Conservation (phyloP, 2,888 invertebrate genomes). For the Neelides folsomi region DNA sequence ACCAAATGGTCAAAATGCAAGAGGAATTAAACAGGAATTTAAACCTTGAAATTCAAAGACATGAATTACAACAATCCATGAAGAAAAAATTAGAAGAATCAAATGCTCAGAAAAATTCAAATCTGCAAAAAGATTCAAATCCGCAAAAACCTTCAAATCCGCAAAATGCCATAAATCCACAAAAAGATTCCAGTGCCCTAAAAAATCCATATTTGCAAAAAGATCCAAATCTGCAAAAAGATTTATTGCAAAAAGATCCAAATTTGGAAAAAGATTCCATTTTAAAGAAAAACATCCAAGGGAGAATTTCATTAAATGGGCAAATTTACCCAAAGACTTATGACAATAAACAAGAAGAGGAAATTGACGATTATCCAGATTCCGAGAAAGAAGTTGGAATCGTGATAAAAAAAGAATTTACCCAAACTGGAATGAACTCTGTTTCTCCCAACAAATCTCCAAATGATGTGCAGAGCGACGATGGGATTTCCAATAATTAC, state of each 20-base stretch:
- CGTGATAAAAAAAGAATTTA: conserved; percentile 8
- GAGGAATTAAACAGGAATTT: too few species aligned
- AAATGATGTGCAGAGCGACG: conserved; percentile 37
- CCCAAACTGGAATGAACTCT: conserved; percentile 17
- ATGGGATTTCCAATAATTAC: conserved; percentile 34
- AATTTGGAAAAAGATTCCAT: not conserved
- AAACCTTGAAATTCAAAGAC: not conserved
- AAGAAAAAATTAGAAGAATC: conserved; percentile 1
- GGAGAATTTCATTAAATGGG: not conserved
- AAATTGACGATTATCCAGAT: conserved; percentile 21
- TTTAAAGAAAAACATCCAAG: not conserved
- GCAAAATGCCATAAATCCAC: too few species aligned
- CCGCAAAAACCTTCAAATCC: too few species aligned
- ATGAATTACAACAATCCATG: not conserved
- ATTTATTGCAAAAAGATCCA: too few species aligned
- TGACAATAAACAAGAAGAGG: conserved; percentile 21
- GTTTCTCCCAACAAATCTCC: conserved; percentile 34
- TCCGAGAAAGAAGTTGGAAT: conserved; percentile 22
- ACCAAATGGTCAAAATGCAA: too few species aligned
- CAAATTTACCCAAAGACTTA: conserved; percentile 14
- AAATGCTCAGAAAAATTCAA: too few species aligned
- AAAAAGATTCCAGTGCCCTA: too few species aligned
- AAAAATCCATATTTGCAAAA: too few species aligned
- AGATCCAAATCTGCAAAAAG: too few species aligned
- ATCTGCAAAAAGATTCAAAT: too few species aligned